Conservation (phyloP, 2,888 invertebrate species). For the Rhagonycha fulva region DNA sequence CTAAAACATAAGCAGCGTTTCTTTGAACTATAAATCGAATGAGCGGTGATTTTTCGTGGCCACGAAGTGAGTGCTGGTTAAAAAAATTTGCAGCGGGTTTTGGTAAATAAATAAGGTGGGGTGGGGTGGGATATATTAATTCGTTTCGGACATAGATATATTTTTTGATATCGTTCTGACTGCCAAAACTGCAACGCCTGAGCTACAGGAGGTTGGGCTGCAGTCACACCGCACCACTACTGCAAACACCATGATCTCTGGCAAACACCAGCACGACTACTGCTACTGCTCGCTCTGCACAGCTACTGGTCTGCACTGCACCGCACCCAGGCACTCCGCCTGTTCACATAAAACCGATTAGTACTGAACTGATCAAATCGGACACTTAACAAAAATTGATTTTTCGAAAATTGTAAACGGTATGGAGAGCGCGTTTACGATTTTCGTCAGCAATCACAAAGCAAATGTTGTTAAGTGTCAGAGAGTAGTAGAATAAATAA, state of each 20-base stretch:
- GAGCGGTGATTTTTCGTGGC: neutral
- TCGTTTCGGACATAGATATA: neutral
- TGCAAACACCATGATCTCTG: constrained; percentile 32
- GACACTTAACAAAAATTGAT: constrained; percentile 17
- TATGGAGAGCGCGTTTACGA: neutral
- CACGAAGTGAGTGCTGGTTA: neutral
- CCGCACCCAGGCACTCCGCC: constrained; percentile 40
- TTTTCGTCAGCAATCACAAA: neutral
- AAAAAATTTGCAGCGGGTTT: neutral
- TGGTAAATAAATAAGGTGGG: neutral
- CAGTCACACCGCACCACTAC: constrained; percentile 37
- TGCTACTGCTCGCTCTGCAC: constrained; percentile 51
- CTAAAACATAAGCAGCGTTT: neutral
- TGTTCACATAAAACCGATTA: constrained; percentile 40
- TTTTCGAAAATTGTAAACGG: neutral
- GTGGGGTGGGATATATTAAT: neutral
- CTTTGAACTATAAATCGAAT: neutral
- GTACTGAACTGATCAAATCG: constrained; percentile 24
- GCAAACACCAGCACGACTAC: constrained; percentile 35
- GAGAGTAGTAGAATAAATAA: neutral
- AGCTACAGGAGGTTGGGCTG: constrained; percentile 37
- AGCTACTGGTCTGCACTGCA: constrained; percentile 49
- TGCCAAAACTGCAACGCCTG: constrained; percentile 31
- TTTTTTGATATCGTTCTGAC: neutral
- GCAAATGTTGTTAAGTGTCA: constrained; percentile 11